Conservation (phyloP, 1,140 invertebrate genomes). For the Zaprionus inermis region DNA sequence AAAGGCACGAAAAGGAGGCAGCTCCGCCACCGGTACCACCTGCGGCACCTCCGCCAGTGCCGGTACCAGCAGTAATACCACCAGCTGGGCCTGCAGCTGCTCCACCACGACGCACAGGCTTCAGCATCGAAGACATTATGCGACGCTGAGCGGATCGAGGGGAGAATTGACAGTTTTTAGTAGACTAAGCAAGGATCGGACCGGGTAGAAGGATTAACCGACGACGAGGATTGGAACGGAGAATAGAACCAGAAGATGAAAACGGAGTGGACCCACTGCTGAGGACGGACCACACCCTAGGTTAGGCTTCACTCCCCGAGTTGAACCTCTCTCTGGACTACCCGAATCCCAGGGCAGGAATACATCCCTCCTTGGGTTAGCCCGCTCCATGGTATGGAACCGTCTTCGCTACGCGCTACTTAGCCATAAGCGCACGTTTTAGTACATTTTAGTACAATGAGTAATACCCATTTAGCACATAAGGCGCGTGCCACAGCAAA, state of each 20-base stretch:
- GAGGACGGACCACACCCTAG: neutral
- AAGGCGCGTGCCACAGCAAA: slow-evolving; percentile 10
- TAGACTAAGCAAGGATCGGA: slow-evolving; percentile 26
- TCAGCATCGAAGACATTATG: slow-evolving; percentile 91
- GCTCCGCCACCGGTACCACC: slow-evolving; percentile 20
- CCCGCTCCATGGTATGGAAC: neutral
- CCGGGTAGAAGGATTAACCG: neutral
- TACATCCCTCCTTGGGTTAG: too few species aligned
- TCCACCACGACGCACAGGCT: slow-evolving; percentile 87
- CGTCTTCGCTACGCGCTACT: slow-evolving; percentile 21
- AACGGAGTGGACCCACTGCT: neutral
- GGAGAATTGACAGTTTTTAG: slow-evolving; percentile 3
- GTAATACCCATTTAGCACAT: slow-evolving; percentile 39
- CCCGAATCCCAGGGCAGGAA: too few species aligned
- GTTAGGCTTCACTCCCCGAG: neutral
- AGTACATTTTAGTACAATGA: slow-evolving; percentile 77
- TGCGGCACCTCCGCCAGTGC: slow-evolving; percentile 4
- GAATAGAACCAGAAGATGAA: neutral
- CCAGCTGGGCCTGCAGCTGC: slow-evolving; percentile 67
- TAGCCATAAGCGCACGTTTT: slow-evolving; percentile 52
- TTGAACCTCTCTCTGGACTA: too few species aligned
- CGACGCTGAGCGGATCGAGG: slow-evolving; percentile 84
- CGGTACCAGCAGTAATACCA: slow-evolving; percentile 80
- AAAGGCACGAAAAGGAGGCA: slow-evolving; percentile 39
- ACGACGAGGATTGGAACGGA: neutral